Evolutionary conservation across 2,113 vertebrate genomes (phyloP).

Genomic region (Alces alces): DNA sequence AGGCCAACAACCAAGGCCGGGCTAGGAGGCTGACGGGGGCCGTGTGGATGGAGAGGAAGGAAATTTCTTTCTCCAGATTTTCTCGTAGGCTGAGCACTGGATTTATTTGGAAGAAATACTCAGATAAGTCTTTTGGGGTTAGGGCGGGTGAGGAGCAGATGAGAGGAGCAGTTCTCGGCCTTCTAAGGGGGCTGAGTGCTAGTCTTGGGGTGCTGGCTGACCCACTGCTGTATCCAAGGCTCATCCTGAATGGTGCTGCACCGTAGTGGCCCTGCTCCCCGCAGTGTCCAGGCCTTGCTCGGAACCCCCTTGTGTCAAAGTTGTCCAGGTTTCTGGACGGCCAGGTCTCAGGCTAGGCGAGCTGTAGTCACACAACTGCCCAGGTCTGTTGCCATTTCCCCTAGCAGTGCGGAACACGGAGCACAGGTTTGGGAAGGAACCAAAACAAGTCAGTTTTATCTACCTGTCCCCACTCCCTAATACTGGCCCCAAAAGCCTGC

Average conservation of each 20-base stretch:
- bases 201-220: neutral
- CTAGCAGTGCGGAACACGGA: neutral
- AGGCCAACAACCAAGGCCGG: neutral
- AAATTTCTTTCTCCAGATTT: neutral
- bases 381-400: neutral
- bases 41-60: neutral
- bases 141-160: neutral
- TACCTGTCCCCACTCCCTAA: neutral
- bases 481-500: neutral
- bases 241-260: neutral
- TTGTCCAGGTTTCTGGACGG: neutral
- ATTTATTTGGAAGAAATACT: neutral
- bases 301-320: neutral
- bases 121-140: neutral
- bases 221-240: neutral
- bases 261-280: accelerated
- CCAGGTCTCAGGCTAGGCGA: neutral
- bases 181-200: neutral
- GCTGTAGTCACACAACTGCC: neutral
- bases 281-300: neutral
- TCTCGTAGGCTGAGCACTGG: neutral
- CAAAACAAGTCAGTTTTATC: neutral
- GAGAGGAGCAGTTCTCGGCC: neutral
- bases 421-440: neutral
- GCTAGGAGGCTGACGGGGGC: neutral